These are phyloP conservation scores for Drosophila leontia DNA, from an alignment of 1,140 invertebrate genomes.

Conservation along the genomic window DNA sequence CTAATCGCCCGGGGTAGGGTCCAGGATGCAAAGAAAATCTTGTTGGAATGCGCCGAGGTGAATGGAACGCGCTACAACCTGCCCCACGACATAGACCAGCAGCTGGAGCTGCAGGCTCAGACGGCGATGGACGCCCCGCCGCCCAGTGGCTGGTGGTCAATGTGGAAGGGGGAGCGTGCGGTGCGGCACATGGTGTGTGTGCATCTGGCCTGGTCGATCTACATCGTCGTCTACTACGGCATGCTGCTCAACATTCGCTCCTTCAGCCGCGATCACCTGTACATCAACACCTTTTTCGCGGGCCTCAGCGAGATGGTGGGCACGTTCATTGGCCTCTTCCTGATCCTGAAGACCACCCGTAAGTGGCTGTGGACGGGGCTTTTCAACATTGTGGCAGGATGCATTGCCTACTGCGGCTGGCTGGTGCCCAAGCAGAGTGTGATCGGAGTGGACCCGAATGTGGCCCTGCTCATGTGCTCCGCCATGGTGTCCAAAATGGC, in stretches of 20 bases:
- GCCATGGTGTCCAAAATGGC: conserved; percentile 84
- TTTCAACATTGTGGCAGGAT: conserved; percentile 80
- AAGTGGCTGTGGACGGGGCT: conserved; percentile 83
- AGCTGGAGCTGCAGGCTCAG: conserved; percentile 82
- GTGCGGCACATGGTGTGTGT: conserved; percentile 79
- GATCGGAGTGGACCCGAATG: conserved; percentile 67
- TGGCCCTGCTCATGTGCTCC: conserved; percentile 77
- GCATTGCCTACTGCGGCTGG: conserved; percentile 80
- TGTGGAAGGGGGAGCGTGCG: conserved; percentile 80
- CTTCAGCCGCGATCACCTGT: conserved; percentile 84
- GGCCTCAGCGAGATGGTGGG: conserved; percentile 84
- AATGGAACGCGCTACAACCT: conserved; percentile 85
- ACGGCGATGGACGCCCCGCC: conserved; percentile 78
- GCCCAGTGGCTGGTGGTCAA: conserved; percentile 80
- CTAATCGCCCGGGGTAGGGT: conserved; percentile 90
- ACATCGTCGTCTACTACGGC: conserved; percentile 85
- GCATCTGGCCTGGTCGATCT: conserved; percentile 81
- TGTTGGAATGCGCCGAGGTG: conserved; percentile 89
- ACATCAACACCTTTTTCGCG: conserved; percentile 81
- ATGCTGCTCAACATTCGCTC: conserved; percentile 85
- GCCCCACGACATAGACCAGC: conserved; percentile 81
- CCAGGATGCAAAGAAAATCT: conserved; percentile 89
- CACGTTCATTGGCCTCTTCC: conserved; percentile 82
- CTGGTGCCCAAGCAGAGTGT: conserved; percentile 69
- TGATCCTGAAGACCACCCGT: conserved; percentile 75